Percentiles rank a stretch among this genome's conserved stretches.
Conservation (phyloP, 2,113 vertebrate species). For the Psettodes erumei region DNA sequence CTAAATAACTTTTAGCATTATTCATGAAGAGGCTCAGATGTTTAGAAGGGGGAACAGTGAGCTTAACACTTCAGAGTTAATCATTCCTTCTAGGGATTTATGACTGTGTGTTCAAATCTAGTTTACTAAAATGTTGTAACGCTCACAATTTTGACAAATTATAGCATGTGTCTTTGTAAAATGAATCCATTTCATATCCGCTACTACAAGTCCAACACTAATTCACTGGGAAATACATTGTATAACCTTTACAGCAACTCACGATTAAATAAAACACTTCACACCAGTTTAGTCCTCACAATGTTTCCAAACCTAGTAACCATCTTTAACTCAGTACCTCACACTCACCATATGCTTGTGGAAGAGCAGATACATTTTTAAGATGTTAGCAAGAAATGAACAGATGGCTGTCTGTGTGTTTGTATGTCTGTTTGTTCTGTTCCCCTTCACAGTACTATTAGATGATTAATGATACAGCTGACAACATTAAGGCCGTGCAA, state of each 20-base stretch:
- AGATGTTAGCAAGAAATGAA: slow-evolving; percentile 10
- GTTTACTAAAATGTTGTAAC: background rate
- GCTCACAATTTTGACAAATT: background rate
- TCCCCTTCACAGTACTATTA: background rate
- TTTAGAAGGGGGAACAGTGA: background rate
- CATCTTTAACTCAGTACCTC: too few species aligned
- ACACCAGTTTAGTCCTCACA: background rate
- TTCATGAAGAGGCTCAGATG: slow-evolving; percentile 12
- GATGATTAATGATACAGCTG: slow-evolving; percentile 1
- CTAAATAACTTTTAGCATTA: slow-evolving; percentile 18
- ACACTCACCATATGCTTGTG: background rate
- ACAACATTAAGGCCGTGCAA: background rate
- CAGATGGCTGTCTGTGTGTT: background rate
- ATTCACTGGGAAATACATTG: background rate
- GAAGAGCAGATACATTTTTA: slow-evolving; percentile 1
- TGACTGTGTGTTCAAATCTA: background rate
- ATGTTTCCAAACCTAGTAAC: background rate
- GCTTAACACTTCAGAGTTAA: slow-evolving; percentile 13
- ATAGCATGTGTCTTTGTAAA: background rate
- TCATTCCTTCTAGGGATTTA: slow-evolving; percentile 8
- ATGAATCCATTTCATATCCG: background rate
- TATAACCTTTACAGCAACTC: too few species aligned
- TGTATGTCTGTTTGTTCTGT: slow-evolving; percentile 8
- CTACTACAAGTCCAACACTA: background rate
- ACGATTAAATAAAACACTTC: background rate